These are phyloP conservation scores for Mesodorylaimus sp. DNA, from an alignment of 2,888 invertebrate genomes.

Conservation along the genomic window DNA sequence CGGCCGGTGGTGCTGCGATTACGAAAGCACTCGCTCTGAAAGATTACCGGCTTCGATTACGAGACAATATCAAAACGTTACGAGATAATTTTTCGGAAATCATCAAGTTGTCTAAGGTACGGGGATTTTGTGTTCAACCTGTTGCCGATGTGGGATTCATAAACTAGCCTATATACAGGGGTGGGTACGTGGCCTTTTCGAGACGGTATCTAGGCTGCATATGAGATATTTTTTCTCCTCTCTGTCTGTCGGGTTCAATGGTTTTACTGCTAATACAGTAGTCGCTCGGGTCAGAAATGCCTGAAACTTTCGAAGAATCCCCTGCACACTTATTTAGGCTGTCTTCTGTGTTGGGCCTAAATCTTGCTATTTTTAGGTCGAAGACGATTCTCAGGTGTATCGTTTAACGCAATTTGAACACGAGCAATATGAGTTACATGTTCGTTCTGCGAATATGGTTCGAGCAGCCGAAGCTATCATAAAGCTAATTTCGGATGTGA, in stretches of 20 bases:
- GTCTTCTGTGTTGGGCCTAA: neutral
- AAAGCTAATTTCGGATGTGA: slow-evolving; percentile 90
- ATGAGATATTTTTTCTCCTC: no score
- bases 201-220: no score
- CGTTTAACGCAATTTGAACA: slow-evolving; percentile 81
- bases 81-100: slow-evolving; percentile 85
- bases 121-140: neutral
- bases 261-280: no score
- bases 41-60: slow-evolving; percentile 76
- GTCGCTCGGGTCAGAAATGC: no score
- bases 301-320: no score
- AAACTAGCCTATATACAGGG: neutral
- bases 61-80: slow-evolving; percentile 92
- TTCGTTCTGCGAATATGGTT: slow-evolving; percentile 74
- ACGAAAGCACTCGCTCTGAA: slow-evolving; percentile 83
- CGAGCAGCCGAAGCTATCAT: slow-evolving; percentile 85
- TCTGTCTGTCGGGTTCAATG: no score
- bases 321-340: neutral
- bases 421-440: slow-evolving; percentile 90
- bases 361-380: slow-evolving; percentile 36
- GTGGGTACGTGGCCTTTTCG: neutral
- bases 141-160: neutral
- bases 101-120: slow-evolving; percentile 24
- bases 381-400: slow-evolving; percentile 70
- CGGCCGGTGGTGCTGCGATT: no score